Base-by-base conservation (phyloP, 2,113 vertebrate species). In the Excalfactoria chinensis region DNA sequence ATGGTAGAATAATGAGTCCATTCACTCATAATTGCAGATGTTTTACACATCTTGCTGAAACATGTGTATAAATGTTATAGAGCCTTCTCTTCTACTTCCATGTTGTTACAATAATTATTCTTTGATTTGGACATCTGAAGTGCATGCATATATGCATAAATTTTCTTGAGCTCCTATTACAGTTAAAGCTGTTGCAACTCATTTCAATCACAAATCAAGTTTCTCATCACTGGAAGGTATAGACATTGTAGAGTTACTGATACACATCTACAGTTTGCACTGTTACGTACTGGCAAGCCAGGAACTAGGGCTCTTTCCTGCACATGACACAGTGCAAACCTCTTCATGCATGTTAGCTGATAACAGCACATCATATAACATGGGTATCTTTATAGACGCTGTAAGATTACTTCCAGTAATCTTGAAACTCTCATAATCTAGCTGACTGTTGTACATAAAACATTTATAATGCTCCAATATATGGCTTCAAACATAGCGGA, bases 11-110 rank as follows among this genome's bases (percentile, higher is more conserved):
- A 96, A 92, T 2, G 2, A 86, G 66, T 86, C 82, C 79, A 88
- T 97, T 97, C 88, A 95, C 90, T 94, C 75, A 43, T 90, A 84
- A 86, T 37, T 93, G 93, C 96, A 97, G 93, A 95, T 96, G 94
- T 92, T 96, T 96, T 94, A 92, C 84, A 93, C 93, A 95, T 95
- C 88, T 96, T 95, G 82, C 69, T 85, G 84, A 94, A 96, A 89
- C 75, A 68, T 40, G 60, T 83, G 75, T 74, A 88, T 84, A 59
- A 63, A 43, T 67, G 53, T 85, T 88, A 40, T 73, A 53, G n/a
- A 73, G 64, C 34, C 28, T 66, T 48, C 41, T 89, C 55, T 84
- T 76, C 91, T 87, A 56, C 43, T 90, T 95, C 79, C 64, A 62
- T 64, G 90, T 70, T 11, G 46, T 58, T 88, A 48, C 43, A 86